These are phyloP conservation scores for Thalassoma bifasciatum DNA, from an alignment of 2,113 vertebrate species.

Conservation along the genomic window DNA sequence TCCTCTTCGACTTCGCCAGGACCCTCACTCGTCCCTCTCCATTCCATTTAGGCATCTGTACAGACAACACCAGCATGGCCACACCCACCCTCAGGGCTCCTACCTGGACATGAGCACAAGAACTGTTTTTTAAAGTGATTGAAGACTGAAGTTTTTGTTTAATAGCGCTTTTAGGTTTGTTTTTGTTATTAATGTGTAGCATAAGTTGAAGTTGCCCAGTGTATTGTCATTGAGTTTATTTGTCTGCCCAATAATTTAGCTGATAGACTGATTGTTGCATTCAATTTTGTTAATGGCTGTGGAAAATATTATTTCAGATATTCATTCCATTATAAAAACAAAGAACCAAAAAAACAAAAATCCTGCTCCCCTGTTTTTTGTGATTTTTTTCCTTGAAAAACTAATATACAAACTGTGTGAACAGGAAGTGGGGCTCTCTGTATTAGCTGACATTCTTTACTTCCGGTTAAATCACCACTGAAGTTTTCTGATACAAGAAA, in stretches of 20 bases:
- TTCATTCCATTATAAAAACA: constrained; percentile 59
- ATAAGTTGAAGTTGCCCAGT: constrained; percentile 22
- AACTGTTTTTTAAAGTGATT: constrained; percentile 64
- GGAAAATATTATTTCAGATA: constrained; percentile 46
- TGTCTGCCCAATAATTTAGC: not conserved
- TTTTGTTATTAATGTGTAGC: constrained; percentile 32
- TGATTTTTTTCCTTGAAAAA: constrained; percentile 1
- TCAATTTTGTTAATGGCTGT: constrained; percentile 56
- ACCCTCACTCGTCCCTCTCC: constrained; percentile 79
- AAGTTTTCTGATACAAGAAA: not conserved
- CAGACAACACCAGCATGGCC: constrained; percentile 77
- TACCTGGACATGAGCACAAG: constrained; percentile 79
- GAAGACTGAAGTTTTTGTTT: constrained; percentile 7
- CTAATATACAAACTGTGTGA: not conserved
- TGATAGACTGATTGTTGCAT: constrained; percentile 15
- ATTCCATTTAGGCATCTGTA: constrained; percentile 83
- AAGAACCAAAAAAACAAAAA: constrained; percentile 4
- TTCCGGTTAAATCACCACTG: not conserved
- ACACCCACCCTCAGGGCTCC: constrained; percentile 73
- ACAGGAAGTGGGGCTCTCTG: not conserved
- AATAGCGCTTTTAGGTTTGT: constrained; percentile 56
- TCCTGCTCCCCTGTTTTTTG: not conserved
- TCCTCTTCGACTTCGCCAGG: constrained; percentile 79
- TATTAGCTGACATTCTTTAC: not conserved
- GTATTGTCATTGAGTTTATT: constrained; percentile 15